Evolutionary conservation across 1,140 invertebrate species (phyloP).

Genomic region (Wiebesia pumilae): DNA sequence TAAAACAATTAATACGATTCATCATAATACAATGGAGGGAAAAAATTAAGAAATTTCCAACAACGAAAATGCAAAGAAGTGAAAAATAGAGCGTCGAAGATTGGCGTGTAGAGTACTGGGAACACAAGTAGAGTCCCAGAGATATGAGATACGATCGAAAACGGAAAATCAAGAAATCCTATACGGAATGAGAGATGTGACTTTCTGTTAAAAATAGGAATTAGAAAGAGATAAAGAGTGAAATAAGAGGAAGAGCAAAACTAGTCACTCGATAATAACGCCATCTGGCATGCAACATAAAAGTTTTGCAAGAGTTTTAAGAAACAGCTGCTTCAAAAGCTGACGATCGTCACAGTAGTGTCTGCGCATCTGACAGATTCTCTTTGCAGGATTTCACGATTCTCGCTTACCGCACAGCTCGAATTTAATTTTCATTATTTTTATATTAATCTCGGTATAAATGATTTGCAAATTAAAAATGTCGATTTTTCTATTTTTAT

Average conservation of each 20-base stretch:
- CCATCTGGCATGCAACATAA: constrained; percentile 49
- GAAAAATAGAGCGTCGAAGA: constrained; percentile 2
- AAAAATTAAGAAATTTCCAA: background rate
- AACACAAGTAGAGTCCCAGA: background rate
- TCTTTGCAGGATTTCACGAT: constrained; percentile 28
- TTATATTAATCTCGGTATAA: constrained; percentile 37
- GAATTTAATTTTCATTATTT: constrained; percentile 52
- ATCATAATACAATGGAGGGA: background rate
- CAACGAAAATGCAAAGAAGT: background rate
- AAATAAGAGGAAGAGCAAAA: constrained; percentile 43
- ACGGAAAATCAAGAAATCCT: background rate
- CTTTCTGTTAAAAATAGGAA: constrained; percentile 20
- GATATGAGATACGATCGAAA: background rate
- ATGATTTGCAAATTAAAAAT: constrained; percentile 40
- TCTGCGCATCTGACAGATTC: constrained; percentile 35
- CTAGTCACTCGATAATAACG: constrained; percentile 53
- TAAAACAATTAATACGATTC: background rate
- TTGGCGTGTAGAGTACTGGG: background rate
- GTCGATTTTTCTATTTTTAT: background rate
- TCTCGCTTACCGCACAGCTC: background rate
- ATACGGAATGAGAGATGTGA: background rate
- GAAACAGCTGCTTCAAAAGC: constrained; percentile 50
- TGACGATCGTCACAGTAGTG: constrained; percentile 45
- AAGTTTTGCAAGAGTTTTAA: constrained; percentile 54
- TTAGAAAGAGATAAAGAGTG: constrained; percentile 10